A percentile compares a stretch with the other conserved stretches of the same genome.
phyloP scores from a whole-genome alignment of 2,113 vertebrate genomes.

The Bujurquina vittata region DNA sequence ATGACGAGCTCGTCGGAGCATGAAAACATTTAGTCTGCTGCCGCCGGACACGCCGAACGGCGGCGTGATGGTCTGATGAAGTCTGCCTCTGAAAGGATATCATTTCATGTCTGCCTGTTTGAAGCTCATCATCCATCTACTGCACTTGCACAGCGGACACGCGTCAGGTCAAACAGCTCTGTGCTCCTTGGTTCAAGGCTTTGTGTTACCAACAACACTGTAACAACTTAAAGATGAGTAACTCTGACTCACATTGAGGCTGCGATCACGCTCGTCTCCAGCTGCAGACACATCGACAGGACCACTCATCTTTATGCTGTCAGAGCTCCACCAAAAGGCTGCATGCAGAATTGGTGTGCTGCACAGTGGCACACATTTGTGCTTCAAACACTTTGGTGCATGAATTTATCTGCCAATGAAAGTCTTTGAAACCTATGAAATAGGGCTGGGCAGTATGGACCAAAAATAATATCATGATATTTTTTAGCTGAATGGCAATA shows the following conservation, averaged over 20 bases:
- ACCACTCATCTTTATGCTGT: no score
- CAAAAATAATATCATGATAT: no score
- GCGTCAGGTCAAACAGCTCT: not conserved
- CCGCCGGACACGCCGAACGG: not conserved
- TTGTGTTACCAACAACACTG: not conserved
- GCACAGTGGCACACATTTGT: not conserved
- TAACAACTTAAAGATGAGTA: not conserved
- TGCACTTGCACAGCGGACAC: not conserved
- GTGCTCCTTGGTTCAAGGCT: not conserved
- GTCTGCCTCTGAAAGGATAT: not conserved
- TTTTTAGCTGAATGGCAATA: no score
- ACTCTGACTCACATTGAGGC: not conserved
- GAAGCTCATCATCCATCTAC: not conserved
- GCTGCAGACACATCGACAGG: no score
- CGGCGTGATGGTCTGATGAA: not conserved
- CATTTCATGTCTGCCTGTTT: no score
- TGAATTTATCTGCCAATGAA: not conserved
- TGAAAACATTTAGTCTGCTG: not conserved
- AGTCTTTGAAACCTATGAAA: not conserved
- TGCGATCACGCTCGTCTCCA: fast-evolving
- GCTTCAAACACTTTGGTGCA: no score
- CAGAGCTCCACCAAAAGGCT: not conserved
- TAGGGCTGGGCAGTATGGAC: no score
- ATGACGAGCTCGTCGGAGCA: not conserved
- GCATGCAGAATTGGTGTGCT: not conserved